Conservation (phyloP, 2,797 vertebrate species). For the Pterois miles region DNA sequence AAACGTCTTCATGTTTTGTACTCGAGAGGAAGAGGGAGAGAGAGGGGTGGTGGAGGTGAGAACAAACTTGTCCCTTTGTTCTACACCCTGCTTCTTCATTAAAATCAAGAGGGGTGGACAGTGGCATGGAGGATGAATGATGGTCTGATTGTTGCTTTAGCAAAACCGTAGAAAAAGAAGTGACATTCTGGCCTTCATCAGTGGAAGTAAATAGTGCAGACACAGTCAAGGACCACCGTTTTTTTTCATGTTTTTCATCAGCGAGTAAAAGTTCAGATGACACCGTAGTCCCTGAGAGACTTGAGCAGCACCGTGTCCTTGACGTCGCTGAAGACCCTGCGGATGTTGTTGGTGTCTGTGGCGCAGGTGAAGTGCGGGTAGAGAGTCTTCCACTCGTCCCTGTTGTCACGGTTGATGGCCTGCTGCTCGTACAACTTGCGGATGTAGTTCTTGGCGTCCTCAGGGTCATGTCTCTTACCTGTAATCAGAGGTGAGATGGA, state of each 20-base stretch:
- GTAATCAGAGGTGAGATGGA: background rate
- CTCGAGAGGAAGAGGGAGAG: background rate
- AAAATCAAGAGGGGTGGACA: background rate
- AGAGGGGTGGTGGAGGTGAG: background rate
- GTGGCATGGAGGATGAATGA: background rate
- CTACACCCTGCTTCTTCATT: slow-evolving; percentile 1
- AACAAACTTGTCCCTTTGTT: background rate
- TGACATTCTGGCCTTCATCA: background rate
- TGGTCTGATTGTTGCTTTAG: background rate
- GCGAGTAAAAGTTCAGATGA: slow-evolving; percentile 71
- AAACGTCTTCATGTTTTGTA: background rate
- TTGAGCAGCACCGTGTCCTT: slow-evolving; percentile 83
- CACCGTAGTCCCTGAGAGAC: slow-evolving; percentile 80
- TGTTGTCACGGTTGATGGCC: slow-evolving; percentile 61
- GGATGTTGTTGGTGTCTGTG: slow-evolving; percentile 86
- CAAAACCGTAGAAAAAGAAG: slow-evolving; percentile 4
- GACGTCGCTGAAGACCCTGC: slow-evolving; percentile 81
- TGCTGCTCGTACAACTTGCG: slow-evolving; percentile 78
- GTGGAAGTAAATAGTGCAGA: background rate
- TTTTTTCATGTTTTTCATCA: background rate
- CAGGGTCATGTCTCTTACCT: slow-evolving; percentile 73
- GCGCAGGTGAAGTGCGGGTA: slow-evolving; percentile 87
- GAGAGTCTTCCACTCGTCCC: slow-evolving; percentile 74
- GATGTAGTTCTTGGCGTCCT: slow-evolving; percentile 79
- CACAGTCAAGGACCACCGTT: background rate